Conservation (phyloP, 2,797 vertebrate species). For the Toxotes lorentzi region DNA sequence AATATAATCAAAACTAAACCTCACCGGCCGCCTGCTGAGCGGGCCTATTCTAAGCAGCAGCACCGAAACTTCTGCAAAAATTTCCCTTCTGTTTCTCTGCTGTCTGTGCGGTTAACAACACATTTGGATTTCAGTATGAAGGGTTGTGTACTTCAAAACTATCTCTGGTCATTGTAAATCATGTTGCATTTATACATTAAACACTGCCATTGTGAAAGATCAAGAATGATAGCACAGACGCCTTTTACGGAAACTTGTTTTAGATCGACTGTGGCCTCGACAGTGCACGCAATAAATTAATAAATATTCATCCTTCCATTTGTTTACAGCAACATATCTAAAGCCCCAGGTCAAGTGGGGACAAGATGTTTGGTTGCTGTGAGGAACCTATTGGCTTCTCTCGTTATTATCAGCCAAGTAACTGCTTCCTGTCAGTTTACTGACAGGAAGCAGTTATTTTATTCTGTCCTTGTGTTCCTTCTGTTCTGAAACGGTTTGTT, state of each 20-base stretch:
- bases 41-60: constrained; percentile 20
- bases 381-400: not conserved
- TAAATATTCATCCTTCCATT: not conserved
- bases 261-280: not conserved
- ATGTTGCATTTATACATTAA: not conserved
- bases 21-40: constrained; percentile 17
- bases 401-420: not conserved
- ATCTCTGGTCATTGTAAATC: not conserved
- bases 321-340: constrained; percentile 15
- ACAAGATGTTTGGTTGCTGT: not conserved
- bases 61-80: constrained; percentile 16
- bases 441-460: not conserved
- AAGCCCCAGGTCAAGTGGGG: not conserved
- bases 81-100: constrained; percentile 1
- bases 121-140: not conserved
- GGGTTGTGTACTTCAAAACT: not conserved
- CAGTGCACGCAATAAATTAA: not conserved
- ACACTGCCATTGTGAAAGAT: not conserved
- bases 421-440: not conserved
- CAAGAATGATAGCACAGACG: not conserved
- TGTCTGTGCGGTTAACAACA: not conserved
- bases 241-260: not conserved
- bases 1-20: constrained; percentile 10
- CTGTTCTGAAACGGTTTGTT: not conserved
- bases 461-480: not conserved